Evolutionary conservation across 2,797 vertebrate genomes (phyloP).

Genomic region (Mus minutoides): DNA sequence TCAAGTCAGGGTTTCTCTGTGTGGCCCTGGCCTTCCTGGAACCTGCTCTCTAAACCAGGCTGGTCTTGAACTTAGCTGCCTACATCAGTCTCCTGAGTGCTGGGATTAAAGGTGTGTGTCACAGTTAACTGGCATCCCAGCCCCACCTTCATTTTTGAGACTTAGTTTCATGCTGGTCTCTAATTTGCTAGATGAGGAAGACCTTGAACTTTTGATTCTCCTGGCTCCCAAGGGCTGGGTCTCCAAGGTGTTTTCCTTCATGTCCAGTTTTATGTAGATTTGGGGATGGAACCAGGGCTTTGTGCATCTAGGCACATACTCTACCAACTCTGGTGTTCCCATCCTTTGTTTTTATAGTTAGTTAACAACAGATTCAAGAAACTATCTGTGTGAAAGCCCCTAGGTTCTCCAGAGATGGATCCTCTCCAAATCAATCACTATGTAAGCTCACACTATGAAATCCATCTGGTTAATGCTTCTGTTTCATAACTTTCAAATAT

Average conservation of each 20-base stretch:
- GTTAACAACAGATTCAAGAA: slow-evolving; percentile 40
- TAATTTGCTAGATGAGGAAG: not conserved
- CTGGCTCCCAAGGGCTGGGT: not conserved
- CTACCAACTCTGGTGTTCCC: not conserved
- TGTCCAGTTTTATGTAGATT: not conserved
- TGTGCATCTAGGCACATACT: not conserved
- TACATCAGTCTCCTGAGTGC: not conserved
- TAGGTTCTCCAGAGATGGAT: slow-evolving; percentile 62
- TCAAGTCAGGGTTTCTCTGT: not conserved
- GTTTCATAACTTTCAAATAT: slow-evolving; percentile 65
- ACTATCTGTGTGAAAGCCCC: slow-evolving; percentile 30
- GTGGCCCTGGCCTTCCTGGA: not conserved
- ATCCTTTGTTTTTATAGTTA: slow-evolving; percentile 54
- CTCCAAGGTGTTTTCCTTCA: not conserved
- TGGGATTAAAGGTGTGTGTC: not conserved
- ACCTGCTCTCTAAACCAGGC: not conserved
- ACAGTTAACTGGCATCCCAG: not conserved
- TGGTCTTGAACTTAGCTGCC: not conserved
- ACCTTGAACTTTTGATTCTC: not conserved
- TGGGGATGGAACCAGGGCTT: not conserved
- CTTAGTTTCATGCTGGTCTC: not conserved
- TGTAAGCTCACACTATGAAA: slow-evolving; percentile 21
- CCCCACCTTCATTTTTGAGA: not conserved
- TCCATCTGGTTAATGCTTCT: slow-evolving; percentile 60
- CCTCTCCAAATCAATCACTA: slow-evolving; percentile 53